Conservation (phyloP, 2,113 vertebrate genomes). For the Capreolus pygargus region DNA sequence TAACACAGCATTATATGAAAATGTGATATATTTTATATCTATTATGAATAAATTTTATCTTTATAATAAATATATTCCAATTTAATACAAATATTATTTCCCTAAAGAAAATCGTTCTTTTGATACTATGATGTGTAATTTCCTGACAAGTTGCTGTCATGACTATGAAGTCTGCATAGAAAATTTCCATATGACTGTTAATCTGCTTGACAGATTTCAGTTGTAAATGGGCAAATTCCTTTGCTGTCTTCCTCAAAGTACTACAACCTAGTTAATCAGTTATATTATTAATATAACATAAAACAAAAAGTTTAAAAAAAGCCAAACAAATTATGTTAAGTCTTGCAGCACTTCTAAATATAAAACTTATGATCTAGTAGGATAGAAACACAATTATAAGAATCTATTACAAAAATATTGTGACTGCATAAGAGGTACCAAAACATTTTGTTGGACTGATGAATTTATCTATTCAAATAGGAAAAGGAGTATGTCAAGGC, state of each 20-base stretch:
- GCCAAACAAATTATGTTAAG: not conserved
- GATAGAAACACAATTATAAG: not conserved
- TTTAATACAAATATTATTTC: not conserved
- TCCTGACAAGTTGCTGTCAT: not conserved
- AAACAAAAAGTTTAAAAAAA: not conserved
- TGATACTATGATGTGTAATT: not conserved
- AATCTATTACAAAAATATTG: not conserved
- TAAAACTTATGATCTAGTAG: not conserved
- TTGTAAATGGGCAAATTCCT: not conserved
- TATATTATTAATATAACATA: not conserved
- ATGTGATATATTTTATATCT: not conserved
- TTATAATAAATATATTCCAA: not conserved
- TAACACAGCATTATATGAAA: not conserved
- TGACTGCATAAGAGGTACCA: not conserved
- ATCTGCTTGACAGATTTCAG: not conserved
- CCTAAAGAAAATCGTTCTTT: not conserved
- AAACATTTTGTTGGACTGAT: not conserved
- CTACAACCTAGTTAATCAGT: not conserved
- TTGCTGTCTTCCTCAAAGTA: not conserved
- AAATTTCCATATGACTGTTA: not conserved
- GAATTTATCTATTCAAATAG: not conserved
- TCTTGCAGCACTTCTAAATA: not conserved
- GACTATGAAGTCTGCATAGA: not conserved
- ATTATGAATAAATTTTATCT: not conserved
- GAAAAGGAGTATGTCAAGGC: fast-evolving